Evolutionary conservation across 2,797 vertebrate genomes (phyloP).

Genomic region (Acanthurus tractus): DNA sequence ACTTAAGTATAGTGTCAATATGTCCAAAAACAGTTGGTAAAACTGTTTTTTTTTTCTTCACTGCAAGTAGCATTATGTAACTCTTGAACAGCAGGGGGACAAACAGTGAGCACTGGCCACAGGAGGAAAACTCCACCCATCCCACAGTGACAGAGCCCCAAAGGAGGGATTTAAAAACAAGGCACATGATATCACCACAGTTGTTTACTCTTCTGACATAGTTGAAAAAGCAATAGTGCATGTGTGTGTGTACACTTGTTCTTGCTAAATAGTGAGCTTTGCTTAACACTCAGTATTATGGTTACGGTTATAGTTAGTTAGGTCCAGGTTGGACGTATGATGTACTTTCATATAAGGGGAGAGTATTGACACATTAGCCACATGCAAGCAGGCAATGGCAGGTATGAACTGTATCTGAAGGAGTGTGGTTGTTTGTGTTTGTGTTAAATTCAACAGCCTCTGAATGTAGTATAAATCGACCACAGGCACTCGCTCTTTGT

Average conservation of each 20-base stretch:
- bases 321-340: no score
- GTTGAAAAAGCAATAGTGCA: not conserved
- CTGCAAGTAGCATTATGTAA: not conserved
- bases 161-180: conserved; percentile 37
- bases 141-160: conserved; percentile 26
- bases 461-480: no score
- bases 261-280: no score
- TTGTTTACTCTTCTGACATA: conserved; percentile 41
- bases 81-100: conserved; percentile 12
- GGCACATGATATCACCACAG: conserved; percentile 21
- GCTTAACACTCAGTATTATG: no score
- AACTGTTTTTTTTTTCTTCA: not conserved
- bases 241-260: not conserved
- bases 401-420: no score
- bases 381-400: no score
- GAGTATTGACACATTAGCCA: no score
- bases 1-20: not conserved
- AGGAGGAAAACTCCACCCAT: conserved; percentile 27
- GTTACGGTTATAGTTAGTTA: no score
- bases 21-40: not conserved
- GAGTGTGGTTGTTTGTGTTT: no score
- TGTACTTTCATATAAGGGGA: no score
- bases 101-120: conserved; percentile 18
- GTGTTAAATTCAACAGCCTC: no score
- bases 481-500: no score